Base-by-base conservation (phyloP, 2,888 invertebrate genomes). In the Yponomeuta malinellus region DNA sequence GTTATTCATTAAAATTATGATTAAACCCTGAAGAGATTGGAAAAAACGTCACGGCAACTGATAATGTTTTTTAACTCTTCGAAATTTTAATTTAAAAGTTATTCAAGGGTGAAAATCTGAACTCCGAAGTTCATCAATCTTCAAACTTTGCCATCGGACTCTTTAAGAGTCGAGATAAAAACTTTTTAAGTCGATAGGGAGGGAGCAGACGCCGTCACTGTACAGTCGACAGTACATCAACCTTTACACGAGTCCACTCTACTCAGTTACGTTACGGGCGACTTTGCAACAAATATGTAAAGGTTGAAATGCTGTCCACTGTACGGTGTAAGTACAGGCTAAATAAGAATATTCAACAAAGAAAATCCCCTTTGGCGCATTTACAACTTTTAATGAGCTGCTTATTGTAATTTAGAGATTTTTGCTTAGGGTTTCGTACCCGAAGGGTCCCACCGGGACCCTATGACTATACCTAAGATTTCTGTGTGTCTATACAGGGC, bases 91-190 rank as follows among this genome's bases (percentile, higher is more conserved):
- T 59, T 59, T 59, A 15, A 59, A 59, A 59, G 4, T 59, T 59
- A 15, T 15, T 59, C 52, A 15, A 59, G 52, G 15, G 52, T 43
- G 43, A 43, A 43, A 43, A 43, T 43, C 43, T 43, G 52, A 59
- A 59, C 15, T 59, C 52, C 52, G 52, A 59, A 59, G 52, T 59
- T 59, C 52, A 59, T 59, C 52, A 59, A 59, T 59, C 52, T 59
- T 59, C 15, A 59, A 59, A 59, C 52, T 59, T 59, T 5, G 52
- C 52, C 8, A 59, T 59, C 52, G 2, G 52, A 12, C 15, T 59
- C 52, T 59, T 59, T 15, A 59, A 15, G 52, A 59, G 52, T 15
- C 12, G 52, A 59, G 52, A 59, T 52, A 52, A 59, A 59, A 59
- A 59, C 52, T 59, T 59, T 59, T 15, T 15, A 59, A 5, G 52